A percentile compares a stretch with the other conserved stretches of the same genome.
These are phyloP conservation scores for Protodeltote pygarga DNA, from an alignment of 2,888 invertebrate genomes.

Conservation along the genomic window DNA sequence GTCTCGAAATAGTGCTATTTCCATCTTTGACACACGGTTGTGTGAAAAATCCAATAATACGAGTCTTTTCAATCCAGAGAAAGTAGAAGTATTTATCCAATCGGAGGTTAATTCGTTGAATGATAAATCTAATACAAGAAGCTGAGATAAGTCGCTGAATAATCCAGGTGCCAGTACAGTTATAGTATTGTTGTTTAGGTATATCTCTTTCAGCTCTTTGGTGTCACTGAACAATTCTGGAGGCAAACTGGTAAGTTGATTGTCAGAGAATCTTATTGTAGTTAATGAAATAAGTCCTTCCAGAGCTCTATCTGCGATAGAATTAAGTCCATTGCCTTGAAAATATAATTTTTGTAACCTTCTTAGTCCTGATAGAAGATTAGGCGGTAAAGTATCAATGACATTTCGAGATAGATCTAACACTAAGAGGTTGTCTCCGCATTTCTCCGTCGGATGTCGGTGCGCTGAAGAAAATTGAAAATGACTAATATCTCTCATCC, in stretches of 20 bases:
- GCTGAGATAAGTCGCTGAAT: slow-evolving; percentile 91
- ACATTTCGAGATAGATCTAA: slow-evolving; percentile 93
- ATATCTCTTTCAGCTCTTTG: slow-evolving; percentile 92
- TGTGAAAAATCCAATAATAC: slow-evolving; percentile 92
- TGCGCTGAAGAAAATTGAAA: slow-evolving; percentile 90
- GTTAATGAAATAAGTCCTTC: slow-evolving; percentile 91
- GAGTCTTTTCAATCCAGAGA: slow-evolving; percentile 91
- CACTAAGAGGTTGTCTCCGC: slow-evolving; percentile 90
- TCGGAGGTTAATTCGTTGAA: slow-evolving; percentile 93
- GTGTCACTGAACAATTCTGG: slow-evolving; percentile 93
- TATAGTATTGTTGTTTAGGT: slow-evolving; percentile 93
- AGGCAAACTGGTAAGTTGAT: slow-evolving; percentile 92
- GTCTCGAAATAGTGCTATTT: slow-evolving; percentile 92
- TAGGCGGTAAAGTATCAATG: slow-evolving; percentile 91
- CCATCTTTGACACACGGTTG: slow-evolving; percentile 91
- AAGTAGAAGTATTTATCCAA: slow-evolving; percentile 94
- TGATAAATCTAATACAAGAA: slow-evolving; percentile 92
- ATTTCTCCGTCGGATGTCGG: slow-evolving; percentile 88
- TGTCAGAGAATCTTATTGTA: slow-evolving; percentile 92
- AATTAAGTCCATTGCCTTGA: slow-evolving; percentile 91
- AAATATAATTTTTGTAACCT: slow-evolving; percentile 91
- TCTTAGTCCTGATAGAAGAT: slow-evolving; percentile 90
- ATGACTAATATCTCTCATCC: slow-evolving; percentile 91
- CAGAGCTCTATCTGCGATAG: slow-evolving; percentile 92
- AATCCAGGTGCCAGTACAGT: slow-evolving; percentile 93